A percentile compares a stretch with the other conserved stretches of the same genome.
Evolutionary conservation across 2,888 invertebrate genomes (phyloP).

Genomic region (Lepidochitona cinerea): DNA sequence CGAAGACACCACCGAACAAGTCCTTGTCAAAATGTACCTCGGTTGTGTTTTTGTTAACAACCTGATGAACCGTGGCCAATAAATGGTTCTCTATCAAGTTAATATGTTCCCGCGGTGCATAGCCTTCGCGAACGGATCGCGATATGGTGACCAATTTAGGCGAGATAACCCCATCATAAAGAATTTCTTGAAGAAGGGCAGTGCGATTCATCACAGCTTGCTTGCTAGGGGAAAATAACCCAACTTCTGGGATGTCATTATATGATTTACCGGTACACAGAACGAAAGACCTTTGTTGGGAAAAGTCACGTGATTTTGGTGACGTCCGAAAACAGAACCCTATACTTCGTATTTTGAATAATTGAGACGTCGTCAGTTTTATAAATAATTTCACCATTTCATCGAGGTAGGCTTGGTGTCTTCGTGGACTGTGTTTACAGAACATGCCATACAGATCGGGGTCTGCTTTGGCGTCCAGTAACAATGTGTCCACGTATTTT

Average conservation of each 20-base stretch:
- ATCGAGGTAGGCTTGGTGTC: neutral
- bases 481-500: neutral
- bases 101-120: neutral
- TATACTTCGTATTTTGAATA: neutral
- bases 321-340: neutral
- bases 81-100: neutral
- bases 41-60: neutral
- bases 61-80: neutral
- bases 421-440: neutral
- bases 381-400: neutral
- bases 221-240: neutral
- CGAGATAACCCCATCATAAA: neutral
- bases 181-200: neutral
- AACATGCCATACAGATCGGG: slow-evolving; percentile 3
- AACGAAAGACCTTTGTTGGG: neutral
- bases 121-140: neutral
- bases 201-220: neutral
- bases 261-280: neutral
- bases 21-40: neutral
- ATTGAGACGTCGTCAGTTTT: neutral
- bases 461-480: neutral
- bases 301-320: neutral
- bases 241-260: neutral
- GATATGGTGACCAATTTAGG: neutral
- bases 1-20: neutral